A percentile compares a stretch with the other conserved stretches of the same genome.
Evolutionary conservation across 2,888 invertebrate species (phyloP).

Genomic region (Actias luna): DNA sequence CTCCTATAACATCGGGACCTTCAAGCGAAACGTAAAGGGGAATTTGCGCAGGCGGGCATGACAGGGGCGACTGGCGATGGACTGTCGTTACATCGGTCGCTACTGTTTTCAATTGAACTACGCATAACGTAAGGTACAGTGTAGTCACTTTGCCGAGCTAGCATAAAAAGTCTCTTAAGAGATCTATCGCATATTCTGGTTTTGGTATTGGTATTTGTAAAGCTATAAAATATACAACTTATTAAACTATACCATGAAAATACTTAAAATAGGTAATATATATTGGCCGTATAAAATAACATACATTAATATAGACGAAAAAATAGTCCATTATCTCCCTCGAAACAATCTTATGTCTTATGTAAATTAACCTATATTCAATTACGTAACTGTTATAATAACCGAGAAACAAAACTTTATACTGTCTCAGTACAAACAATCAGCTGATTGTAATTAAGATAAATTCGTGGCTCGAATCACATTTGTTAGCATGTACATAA

Average conservation of each 20-base stretch:
- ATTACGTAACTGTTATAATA: constrained; percentile 8
- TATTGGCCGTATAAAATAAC: neutral
- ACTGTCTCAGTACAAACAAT: constrained; percentile 14
- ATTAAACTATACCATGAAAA: neutral
- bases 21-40: too few species aligned
- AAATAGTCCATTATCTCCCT: neutral
- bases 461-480: constrained; percentile 13
- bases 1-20: too few species aligned
- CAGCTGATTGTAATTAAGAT: constrained; percentile 16
- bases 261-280: neutral
- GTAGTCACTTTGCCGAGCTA: too few species aligned
- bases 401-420: constrained; percentile 1
- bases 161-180: too few species aligned
- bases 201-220: too few species aligned
- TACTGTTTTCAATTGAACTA: too few species aligned
- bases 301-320: neutral
- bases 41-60: too few species aligned
- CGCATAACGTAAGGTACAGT: too few species aligned
- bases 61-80: too few species aligned
- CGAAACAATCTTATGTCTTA: constrained; percentile 4
- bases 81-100: too few species aligned
- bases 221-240: too few species aligned
- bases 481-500: neutral
- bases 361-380: constrained; percentile 9
- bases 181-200: too few species aligned